Conservation (phyloP, 2,888 invertebrate species). For the Falcaria lacertinaria region DNA sequence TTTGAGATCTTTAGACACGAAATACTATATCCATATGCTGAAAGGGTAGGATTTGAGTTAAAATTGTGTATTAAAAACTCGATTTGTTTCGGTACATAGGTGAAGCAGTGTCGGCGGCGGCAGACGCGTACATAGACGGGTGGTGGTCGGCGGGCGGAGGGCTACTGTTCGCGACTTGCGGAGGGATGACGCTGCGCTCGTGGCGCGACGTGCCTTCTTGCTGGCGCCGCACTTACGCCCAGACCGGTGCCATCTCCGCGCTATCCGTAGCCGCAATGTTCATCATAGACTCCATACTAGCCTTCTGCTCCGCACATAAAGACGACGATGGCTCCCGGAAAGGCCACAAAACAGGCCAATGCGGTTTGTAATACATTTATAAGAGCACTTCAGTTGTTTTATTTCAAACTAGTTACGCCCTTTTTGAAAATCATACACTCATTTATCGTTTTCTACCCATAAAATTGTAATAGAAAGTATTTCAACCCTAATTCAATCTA, state of each 20-base stretch:
- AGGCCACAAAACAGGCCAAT: conserved; percentile 2
- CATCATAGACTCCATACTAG: conserved; percentile 48
- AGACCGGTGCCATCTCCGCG: conserved; percentile 51
- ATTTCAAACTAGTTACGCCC: neutral
- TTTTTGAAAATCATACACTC: too few species aligned
- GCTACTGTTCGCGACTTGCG: conserved; percentile 51
- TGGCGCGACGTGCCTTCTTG: conserved; percentile 53
- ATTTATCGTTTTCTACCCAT: too few species aligned
- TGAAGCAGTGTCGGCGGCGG: conserved; percentile 61
- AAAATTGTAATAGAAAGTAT: too few species aligned
- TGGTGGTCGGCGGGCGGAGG: conserved; percentile 68
- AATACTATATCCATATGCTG: too few species aligned
- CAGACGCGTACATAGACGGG: conserved; percentile 66
- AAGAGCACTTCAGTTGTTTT: neutral
- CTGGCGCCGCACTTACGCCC: conserved; percentile 40
- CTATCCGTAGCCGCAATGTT: conserved; percentile 49
- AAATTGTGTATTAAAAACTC: neutral
- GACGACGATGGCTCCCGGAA: conserved; percentile 19
- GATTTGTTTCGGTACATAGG: conserved; percentile 31
- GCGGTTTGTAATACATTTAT: neutral
- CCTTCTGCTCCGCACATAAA: conserved; percentile 53
- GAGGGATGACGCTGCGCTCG: conserved; percentile 45
- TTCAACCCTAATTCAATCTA: too few species aligned
- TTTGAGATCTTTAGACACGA: too few species aligned
- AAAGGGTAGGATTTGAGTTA: too few species aligned